These are phyloP conservation scores for Dendrolimus pini DNA, from an alignment of 2,888 invertebrate genomes.

Conservation along the genomic window DNA sequence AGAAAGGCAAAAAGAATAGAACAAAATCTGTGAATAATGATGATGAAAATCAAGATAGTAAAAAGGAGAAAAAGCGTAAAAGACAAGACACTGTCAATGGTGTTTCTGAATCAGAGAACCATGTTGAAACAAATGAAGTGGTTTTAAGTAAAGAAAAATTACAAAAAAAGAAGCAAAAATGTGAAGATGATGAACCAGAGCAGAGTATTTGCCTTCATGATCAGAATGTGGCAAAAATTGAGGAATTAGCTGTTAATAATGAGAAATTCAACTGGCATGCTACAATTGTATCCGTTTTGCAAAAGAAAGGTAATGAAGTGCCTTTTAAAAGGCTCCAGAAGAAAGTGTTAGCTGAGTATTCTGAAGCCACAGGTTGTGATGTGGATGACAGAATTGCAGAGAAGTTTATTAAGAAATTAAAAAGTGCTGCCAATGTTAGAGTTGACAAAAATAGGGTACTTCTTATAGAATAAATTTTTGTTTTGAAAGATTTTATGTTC, in stretches of 20 bases:
- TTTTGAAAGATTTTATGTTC: not conserved
- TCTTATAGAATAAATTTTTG: constrained; percentile 34
- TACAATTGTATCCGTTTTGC: constrained; percentile 64
- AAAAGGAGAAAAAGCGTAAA: constrained; percentile 60
- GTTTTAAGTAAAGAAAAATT: constrained; percentile 29
- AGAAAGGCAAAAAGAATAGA: constrained; percentile 61
- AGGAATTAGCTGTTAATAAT: constrained; percentile 34
- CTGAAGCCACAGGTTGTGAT: constrained; percentile 64
- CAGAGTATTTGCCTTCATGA: constrained; percentile 59
- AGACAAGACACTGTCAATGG: constrained; percentile 57
- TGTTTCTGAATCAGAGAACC: constrained; percentile 16
- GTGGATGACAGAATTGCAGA: constrained; percentile 79
- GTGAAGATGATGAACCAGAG: constrained; percentile 42
- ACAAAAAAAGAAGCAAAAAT: constrained; percentile 55
- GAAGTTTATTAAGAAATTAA: constrained; percentile 84
- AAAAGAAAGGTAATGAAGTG: constrained; percentile 78
- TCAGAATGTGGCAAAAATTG: constrained; percentile 65
- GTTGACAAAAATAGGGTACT: constrained; percentile 79
- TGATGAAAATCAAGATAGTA: constrained; percentile 34
- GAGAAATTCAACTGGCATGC: constrained; percentile 71
- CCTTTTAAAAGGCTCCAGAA: constrained; percentile 84
- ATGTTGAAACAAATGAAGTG: constrained; percentile 17
- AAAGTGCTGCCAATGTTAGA: constrained; percentile 79
- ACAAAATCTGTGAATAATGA: constrained; percentile 37
- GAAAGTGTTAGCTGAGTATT: constrained; percentile 82